Base-by-base conservation (phyloP, 2,113 vertebrate genomes). In the Stictonetta naevosa region DNA sequence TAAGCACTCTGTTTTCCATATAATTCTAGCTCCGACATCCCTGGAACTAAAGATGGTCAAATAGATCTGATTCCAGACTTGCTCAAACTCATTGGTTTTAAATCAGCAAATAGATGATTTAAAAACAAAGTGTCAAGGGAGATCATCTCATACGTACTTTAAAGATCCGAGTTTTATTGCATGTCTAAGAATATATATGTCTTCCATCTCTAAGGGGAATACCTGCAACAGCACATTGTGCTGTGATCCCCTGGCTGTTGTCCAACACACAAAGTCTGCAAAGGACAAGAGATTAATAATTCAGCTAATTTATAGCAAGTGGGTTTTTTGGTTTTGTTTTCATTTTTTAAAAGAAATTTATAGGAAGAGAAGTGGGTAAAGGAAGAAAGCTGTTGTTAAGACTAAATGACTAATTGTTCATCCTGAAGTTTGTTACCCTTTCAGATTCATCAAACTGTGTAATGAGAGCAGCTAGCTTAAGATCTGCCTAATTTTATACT, bases 211-310 rank as follows among this genome's bases (percentile, higher is more conserved):
- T 83, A 16, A 87, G 89, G 96, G 96, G 95, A 97, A 96, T 96
- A 94, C 91, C 92, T 95, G 91, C 91, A 91, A 2, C 80, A 92
- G 80, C 92, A 91, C 86, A 72, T 29, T 58, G 88, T 79, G 29
- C 93, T 92, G 80, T 53, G 55, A 85, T 93, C 66, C 88, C 86
- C 83, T 96, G 96, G 95, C 95, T 93, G 42, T 87, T 93, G 67
- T 94, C 96, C 96, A 97, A 87, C 71, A 19, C 66, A 78, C 44
- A 89, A 94, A 96, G 86, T 76, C 91, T 92, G 83, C 33, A 78
- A 93, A 86, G 77, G 88, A 88, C 76, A 89, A 66, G 52, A 95
- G 94, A 96, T 97, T 97, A 95, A 96, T 96, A 98, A 97, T 97
- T 95, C 94, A 96, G 95, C 96, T 97, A 96, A 96, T 97, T 96